Percentiles rank a stretch among this genome's conserved stretches.
Evolutionary conservation across 2,888 invertebrate genomes (phyloP).

Genomic region (Griposia aprilina): DNA sequence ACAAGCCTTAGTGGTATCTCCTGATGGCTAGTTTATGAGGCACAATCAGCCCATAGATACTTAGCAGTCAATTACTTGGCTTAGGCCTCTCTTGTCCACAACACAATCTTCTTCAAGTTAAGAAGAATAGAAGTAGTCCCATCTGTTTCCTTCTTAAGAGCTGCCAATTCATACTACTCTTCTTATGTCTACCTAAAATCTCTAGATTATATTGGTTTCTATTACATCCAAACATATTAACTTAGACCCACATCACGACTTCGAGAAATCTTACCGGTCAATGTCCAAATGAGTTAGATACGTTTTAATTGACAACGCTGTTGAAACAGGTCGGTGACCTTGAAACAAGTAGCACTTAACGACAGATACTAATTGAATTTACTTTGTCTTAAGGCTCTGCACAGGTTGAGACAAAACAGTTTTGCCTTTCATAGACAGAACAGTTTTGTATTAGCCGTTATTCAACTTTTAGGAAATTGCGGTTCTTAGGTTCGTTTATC

Average conservation of each 20-base stretch:
- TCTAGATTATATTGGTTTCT: not conserved
- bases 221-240: not conserved
- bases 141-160: not conserved
- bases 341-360: conserved; percentile 29
- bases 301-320: conserved; percentile 36
- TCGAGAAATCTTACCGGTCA: conserved; percentile 2
- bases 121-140: no score
- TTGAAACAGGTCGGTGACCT: conserved; percentile 21
- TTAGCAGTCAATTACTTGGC: not conserved
- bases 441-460: not conserved
- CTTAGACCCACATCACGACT: conserved; percentile 1
- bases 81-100: not conserved
- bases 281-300: conserved; percentile 18
- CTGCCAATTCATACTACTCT: not conserved
- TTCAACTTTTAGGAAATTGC: not conserved
- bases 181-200: not conserved
- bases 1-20: not conserved
- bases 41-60: no score
- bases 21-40: not conserved
- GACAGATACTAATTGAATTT: conserved; percentile 42
- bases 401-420: not conserved
- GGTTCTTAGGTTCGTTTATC: not conserved
- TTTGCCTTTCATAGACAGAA: not conserved
- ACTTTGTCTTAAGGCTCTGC: conserved; percentile 4
- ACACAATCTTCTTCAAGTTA: not conserved